Conservation (phyloP, 2,113 vertebrate genomes). For the Trematocara stigmaticum region DNA sequence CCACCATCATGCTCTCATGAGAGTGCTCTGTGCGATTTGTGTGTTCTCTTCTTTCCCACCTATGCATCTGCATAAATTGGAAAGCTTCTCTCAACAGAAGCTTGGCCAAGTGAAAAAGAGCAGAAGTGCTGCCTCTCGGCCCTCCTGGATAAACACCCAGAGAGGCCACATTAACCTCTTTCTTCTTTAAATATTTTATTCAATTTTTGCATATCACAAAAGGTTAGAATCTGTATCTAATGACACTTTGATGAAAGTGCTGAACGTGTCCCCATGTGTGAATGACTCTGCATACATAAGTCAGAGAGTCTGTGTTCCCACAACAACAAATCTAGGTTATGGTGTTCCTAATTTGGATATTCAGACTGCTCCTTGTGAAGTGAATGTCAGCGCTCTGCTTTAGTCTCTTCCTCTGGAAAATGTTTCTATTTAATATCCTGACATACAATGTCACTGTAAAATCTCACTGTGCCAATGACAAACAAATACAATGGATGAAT, state of each 20-base stretch:
- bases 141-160: slow-evolving; percentile 24
- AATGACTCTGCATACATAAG: neutral
- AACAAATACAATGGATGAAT: neutral
- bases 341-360: neutral
- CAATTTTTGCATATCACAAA: slow-evolving; percentile 30
- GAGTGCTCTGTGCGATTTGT: neutral
- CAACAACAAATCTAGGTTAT: slow-evolving; percentile 18
- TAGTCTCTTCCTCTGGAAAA: neutral
- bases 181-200: slow-evolving; percentile 39
- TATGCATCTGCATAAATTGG: neutral
- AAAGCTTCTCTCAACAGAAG: neutral
- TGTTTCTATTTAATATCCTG: neutral
- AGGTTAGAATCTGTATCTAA: slow-evolving; percentile 17
- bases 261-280: neutral
- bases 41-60: neutral
- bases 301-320: neutral
- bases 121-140: neutral
- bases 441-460: neutral
- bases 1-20: neutral
- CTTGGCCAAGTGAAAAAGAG: neutral
- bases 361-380: neutral
- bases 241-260: slow-evolving; percentile 8
- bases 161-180: slow-evolving; percentile 15
- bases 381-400: slow-evolving; percentile 16
- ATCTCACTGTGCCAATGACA: neutral